Base-by-base conservation (phyloP, 2,113 vertebrate genomes). In the Taxidea taxus region DNA sequence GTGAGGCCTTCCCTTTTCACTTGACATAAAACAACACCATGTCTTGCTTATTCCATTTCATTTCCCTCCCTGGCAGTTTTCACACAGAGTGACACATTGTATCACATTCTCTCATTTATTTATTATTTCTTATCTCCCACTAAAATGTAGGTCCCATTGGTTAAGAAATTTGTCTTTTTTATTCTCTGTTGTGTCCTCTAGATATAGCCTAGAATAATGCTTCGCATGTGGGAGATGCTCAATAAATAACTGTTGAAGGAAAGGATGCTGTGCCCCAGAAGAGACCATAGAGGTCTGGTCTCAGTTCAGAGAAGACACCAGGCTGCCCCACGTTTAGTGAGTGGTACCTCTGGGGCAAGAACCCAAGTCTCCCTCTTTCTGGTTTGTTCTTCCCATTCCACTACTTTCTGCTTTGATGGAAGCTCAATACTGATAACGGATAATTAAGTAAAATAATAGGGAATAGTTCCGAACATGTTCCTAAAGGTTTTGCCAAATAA, bases 401-500 rank as follows among this genome's bases (percentile, higher is more conserved):
- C 16, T 80, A 31, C 11, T 75, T 97, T 75, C 62, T 77, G 7
- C 27, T 25, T 34, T 27, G 42, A 66, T 72, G 44, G 85, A 91
- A 42, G 64, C 81, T 54, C 72, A 85, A 47, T 29, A 34, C 49
- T 21, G 39, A 78, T 74, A 90, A 34, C 68, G 80, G 51, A 37
- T 64, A 78, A 54, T 82, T 54, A 74, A 66, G 31, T 18, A n/a
- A 89, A 88, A 68, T 62, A 62, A 66, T 31, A 91, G 74, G 47
- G 51, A 82, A 80, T 87, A 39, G 83, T 47, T 68, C 13, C 25
- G 44, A 94, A 81, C 0, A 0, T 68, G 72, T 94, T 93, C 80
- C 83, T 95, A 68, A 66, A 93, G 15, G 0, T 66, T 93, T 93
- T 89, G 83, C 51, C 83, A 96, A 83, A 12, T 95, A 68, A 94